These are phyloP conservation scores for Camponotus floridanus DNA, from an alignment of 1,140 invertebrate species.

Conservation along the genomic window DNA sequence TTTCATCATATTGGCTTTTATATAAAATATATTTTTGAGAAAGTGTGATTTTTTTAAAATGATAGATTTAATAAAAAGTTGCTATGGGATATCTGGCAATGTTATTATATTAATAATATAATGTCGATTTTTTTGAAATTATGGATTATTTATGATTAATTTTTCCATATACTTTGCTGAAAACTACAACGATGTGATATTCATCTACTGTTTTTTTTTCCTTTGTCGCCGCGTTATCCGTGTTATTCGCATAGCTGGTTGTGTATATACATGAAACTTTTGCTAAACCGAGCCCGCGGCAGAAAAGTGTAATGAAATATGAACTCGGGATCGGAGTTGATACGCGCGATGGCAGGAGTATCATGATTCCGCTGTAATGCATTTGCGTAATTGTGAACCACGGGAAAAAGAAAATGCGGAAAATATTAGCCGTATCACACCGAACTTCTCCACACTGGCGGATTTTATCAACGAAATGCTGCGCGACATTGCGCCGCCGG, in stretches of 20 bases:
- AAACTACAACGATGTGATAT: background rate
- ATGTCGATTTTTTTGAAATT: background rate
- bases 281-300: constrained; percentile 36
- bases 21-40: too few relatives aligned
- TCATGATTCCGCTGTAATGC: constrained; percentile 42
- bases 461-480: constrained; percentile 59
- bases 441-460: constrained; percentile 15
- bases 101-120: too few relatives aligned
- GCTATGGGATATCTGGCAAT: too few relatives aligned
- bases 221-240: background rate
- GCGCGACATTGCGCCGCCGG: constrained; percentile 25
- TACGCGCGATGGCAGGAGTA: constrained; percentile 12
- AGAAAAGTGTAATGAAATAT: constrained; percentile 59
- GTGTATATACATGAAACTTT: constrained; percentile 24
- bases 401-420: constrained; percentile 51
- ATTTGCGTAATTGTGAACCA: constrained; percentile 59
- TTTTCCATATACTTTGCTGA: background rate
- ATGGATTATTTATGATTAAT: background rate
- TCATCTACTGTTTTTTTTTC: constrained; percentile 18
- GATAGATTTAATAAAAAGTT: too few relatives aligned
- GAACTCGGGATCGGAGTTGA: constrained; percentile 45
- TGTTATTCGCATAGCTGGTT: background rate
- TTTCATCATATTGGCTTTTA: too few relatives aligned
- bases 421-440: constrained; percentile 45
- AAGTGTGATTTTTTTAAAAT: too few relatives aligned